phyloP scores from a whole-genome alignment of 2,888 invertebrate genomes.

The Mactromeris polynyma region DNA sequence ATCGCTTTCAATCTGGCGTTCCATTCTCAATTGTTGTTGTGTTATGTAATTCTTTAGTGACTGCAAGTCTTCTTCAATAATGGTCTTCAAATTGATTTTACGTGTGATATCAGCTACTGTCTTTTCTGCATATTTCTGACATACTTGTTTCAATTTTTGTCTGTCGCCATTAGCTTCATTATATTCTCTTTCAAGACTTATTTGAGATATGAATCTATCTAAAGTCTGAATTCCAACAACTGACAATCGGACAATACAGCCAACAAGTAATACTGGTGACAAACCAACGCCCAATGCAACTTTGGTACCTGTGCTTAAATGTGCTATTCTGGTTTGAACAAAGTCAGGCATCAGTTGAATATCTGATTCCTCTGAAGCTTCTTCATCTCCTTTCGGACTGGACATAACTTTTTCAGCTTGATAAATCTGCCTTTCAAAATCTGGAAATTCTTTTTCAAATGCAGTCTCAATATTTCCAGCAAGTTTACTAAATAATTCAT shows the following conservation, averaged over 20 bases:
- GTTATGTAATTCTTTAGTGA: constrained; percentile 62
- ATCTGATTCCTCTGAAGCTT: constrained; percentile 49
- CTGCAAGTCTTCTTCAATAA: constrained; percentile 67
- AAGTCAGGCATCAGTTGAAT: constrained; percentile 64
- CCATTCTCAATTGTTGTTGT: constrained; percentile 62
- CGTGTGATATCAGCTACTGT: constrained; percentile 64
- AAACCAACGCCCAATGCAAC: constrained; percentile 74
- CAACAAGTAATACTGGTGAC: constrained; percentile 75
- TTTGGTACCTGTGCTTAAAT: constrained; percentile 65
- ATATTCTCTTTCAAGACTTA: constrained; percentile 63
- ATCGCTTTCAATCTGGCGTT: constrained; percentile 63
- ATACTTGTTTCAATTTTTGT: constrained; percentile 52
- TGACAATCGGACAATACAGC: constrained; percentile 73
- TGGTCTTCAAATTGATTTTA: constrained; percentile 57
- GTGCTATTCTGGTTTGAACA: constrained; percentile 60
- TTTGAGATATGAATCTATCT: constrained; percentile 63
- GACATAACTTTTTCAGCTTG: constrained; percentile 71
- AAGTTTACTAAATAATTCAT: constrained; percentile 66
- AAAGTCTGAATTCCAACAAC: constrained; percentile 72
- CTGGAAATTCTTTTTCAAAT: constrained; percentile 73
- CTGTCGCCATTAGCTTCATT: constrained; percentile 50
- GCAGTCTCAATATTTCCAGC: constrained; percentile 64
- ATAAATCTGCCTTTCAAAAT: constrained; percentile 73
- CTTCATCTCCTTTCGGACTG: not conserved
- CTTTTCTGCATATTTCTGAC: constrained; percentile 67